phyloP scores from a whole-genome alignment of 2,113 vertebrate species.

The Castor canadensis region DNA sequence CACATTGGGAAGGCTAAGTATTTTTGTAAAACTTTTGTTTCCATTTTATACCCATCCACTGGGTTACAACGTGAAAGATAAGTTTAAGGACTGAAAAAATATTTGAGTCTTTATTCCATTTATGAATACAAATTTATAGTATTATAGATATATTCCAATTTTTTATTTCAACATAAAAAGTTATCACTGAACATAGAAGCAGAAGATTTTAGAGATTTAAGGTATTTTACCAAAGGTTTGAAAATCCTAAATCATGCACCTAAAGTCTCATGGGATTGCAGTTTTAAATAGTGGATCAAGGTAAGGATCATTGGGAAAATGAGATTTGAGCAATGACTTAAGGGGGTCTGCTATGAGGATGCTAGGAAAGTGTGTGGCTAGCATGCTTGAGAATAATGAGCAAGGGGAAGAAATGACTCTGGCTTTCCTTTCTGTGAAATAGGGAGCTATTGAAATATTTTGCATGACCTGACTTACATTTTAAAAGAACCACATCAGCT shows the following conservation, averaged over 20 bases:
- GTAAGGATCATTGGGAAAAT: background rate
- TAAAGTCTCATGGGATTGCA: background rate
- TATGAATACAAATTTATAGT: background rate
- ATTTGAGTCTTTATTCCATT: background rate
- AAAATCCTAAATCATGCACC: background rate
- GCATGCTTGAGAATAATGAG: background rate
- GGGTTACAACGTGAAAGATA: background rate
- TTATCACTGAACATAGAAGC: background rate
- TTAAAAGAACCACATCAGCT: background rate
- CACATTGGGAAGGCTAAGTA: background rate
- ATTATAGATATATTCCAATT: background rate
- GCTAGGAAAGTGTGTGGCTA: background rate
- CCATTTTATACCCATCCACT: background rate
- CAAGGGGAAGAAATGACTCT: background rate
- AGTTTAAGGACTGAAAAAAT: background rate
- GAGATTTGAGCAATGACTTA: background rate
- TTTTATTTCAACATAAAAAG: background rate
- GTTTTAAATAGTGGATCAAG: background rate
- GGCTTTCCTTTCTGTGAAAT: background rate
- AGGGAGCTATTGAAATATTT: background rate
- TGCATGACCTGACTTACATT: background rate
- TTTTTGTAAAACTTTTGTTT: background rate
- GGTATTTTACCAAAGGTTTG: conserved; percentile 1
- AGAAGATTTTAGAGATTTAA: conserved; percentile 31
- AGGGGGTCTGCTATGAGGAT: background rate